Base-by-base conservation (phyloP, 2,797 vertebrate genomes). In the Myotis findleyi region DNA sequence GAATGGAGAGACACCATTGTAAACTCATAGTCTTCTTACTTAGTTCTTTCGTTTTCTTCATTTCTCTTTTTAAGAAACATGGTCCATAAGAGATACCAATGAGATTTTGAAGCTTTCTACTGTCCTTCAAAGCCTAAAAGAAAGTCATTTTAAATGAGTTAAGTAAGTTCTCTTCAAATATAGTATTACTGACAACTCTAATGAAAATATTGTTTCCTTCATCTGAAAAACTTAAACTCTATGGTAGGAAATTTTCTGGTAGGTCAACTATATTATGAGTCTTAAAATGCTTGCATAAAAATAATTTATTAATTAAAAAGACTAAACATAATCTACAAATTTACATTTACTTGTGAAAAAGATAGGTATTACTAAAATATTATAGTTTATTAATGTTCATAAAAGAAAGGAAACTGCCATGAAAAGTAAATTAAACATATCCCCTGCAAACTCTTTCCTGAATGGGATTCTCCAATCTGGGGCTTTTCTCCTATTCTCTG, bases 101-200 rank as follows among this genome's bases (percentile, higher is more conserved):
- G 85, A 98, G 95, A 68, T 94, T 98, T 96, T 97, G 98, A 98
- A 99, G 99, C 99, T 99, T 99, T 98, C 98, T 99, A 97, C 98
- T 99, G 99, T 99, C 98, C 98, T 99, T 99, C 98, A 99, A 98
- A 99, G 99, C 98, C 99, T 99, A 96, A 98, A 98, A 98, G 64
- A 96, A 92, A 97, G 76, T 73, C 64, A 76, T n/a, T 41, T 81
- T 77, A 66, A 87, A 82, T 96, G 25, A 93, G n/a, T 84, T 89
- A 89, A 33, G 23, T 89, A 89, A 33, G 23, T 90, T 93, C 18
- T 94, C 33, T 85, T 77, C 10, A 93, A 64, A 47, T 44, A 73
- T 14, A 38, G 2, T 1, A 17, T 17, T 73, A 91, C 47, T 68
- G 59, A 88, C 5, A 66, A 75, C 14, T 80, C n/a, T 23, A 71